Evolutionary conservation across 2,113 vertebrate species (phyloP).

Genomic region (Coturnix japonica): DNA sequence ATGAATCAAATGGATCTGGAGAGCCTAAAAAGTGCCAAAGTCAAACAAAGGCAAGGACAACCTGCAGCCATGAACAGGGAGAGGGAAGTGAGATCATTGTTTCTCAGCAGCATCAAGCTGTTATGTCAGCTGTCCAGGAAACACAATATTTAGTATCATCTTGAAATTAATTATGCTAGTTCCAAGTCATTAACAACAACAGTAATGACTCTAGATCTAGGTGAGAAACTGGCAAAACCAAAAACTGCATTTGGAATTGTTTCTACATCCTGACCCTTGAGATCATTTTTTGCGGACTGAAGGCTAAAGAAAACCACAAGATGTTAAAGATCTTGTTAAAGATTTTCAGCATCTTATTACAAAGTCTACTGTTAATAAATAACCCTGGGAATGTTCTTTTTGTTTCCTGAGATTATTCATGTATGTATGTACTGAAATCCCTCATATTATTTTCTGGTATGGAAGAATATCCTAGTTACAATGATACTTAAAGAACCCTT

Average conservation of each 20-base stretch:
- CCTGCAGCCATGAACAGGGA: conserved; percentile 15
- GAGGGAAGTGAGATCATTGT: conserved; percentile 68
- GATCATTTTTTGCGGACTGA: not conserved
- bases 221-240: conserved; percentile 1
- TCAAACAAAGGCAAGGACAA: not conserved
- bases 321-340: not conserved
- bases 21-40: not conserved
- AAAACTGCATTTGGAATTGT: not conserved
- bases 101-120: conserved; percentile 68
- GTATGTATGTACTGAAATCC: not conserved
- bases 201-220: conserved; percentile 10
- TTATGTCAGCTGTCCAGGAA: conserved; percentile 71
- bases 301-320: not conserved
- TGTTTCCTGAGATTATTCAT: not conserved
- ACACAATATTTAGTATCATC: not conserved
- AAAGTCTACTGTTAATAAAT: not conserved
- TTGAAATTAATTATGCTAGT: conserved; percentile 16
- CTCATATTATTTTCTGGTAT: rapidly evolving
- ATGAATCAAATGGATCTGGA: not conserved
- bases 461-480: not conserved
- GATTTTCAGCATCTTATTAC: not conserved
- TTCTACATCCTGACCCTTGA: not conserved
- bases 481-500: not conserved
- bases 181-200: conserved; percentile 47
- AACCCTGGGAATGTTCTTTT: not conserved